phyloP scores from a whole-genome alignment of 2,888 invertebrate species.

The Lycaena phlaeas region DNA sequence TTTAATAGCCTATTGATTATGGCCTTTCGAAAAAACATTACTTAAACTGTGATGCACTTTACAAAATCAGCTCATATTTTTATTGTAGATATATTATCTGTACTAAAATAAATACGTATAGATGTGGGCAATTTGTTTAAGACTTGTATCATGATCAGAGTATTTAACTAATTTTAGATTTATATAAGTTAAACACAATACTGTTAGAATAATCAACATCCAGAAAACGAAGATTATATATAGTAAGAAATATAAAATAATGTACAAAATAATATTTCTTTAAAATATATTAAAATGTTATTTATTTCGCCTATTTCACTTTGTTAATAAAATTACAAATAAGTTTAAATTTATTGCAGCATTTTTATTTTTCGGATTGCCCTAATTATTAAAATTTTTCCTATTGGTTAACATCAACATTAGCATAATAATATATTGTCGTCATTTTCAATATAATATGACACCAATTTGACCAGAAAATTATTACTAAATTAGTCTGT shows the following conservation, averaged over 20 bases:
- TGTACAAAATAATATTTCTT: slow-evolving; percentile 70
- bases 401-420: too few species aligned
- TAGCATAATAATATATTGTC: too few species aligned
- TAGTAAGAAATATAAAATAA: slow-evolving; percentile 50
- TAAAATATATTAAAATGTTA: slow-evolving; percentile 63
- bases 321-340: slow-evolving; percentile 62
- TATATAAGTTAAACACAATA: slow-evolving; percentile 9
- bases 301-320: slow-evolving; percentile 58
- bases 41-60: slow-evolving; percentile 64
- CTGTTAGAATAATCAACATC: slow-evolving; percentile 6
- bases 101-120: slow-evolving; percentile 6
- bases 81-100: slow-evolving; percentile 23
- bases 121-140: slow-evolving; percentile 5
- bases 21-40: slow-evolving; percentile 55
- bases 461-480: too few species aligned
- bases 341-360: slow-evolving; percentile 36
- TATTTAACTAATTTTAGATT: slow-evolving; percentile 11
- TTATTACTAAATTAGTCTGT: too few species aligned
- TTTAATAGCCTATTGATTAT: slow-evolving; percentile 39
- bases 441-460: too few species aligned
- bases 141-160: slow-evolving; percentile 8
- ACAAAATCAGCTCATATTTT: slow-evolving; percentile 45
- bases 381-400: too few species aligned
- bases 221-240: slow-evolving; percentile 7
- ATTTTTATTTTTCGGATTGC: slow-evolving; percentile 18